These are phyloP conservation scores for Ahaetulla prasina DNA, from an alignment of 2,113 vertebrate species.

Conservation along the genomic window DNA sequence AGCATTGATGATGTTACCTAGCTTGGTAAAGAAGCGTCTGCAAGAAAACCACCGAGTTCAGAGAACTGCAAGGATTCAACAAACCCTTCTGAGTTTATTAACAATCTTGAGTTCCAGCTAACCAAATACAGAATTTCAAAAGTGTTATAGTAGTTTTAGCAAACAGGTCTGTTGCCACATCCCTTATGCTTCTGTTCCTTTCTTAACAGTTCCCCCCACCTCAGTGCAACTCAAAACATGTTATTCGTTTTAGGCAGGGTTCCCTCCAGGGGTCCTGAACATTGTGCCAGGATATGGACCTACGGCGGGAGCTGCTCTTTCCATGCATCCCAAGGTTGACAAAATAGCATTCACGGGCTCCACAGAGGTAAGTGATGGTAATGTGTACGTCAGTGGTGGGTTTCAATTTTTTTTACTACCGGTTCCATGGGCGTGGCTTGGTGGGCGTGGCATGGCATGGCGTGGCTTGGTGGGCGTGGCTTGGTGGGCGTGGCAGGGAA, in stretches of 20 bases:
- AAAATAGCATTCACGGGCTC: conserved; percentile 95
- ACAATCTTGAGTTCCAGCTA: background rate
- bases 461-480: too few relatives aligned
- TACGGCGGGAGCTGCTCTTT: conserved; percentile 87
- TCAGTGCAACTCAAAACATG: background rate
- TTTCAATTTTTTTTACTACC: too few relatives aligned
- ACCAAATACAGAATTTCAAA: background rate
- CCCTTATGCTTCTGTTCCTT: background rate
- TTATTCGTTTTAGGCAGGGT: conserved; percentile 75
- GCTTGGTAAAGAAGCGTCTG: background rate
- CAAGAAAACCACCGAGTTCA: background rate
- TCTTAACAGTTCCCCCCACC: background rate
- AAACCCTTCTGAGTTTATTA: background rate
- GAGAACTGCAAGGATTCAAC: background rate
- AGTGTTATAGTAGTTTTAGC: background rate
- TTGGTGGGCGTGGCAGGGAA: too few relatives aligned
- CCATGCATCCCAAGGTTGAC: conserved; percentile 82
- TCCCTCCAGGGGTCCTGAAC: conserved; percentile 93
- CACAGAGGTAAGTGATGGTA: conserved; percentile 75
- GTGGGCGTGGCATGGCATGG: too few relatives aligned
- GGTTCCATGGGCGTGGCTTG: too few relatives aligned
- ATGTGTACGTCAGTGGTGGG: too few relatives aligned
- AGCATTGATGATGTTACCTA: background rate
- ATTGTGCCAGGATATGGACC: conserved; percentile 90
- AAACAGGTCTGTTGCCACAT: background rate